These are phyloP conservation scores for Eledona agricola DNA, from an alignment of 2,888 invertebrate species.

Conservation along the genomic window DNA sequence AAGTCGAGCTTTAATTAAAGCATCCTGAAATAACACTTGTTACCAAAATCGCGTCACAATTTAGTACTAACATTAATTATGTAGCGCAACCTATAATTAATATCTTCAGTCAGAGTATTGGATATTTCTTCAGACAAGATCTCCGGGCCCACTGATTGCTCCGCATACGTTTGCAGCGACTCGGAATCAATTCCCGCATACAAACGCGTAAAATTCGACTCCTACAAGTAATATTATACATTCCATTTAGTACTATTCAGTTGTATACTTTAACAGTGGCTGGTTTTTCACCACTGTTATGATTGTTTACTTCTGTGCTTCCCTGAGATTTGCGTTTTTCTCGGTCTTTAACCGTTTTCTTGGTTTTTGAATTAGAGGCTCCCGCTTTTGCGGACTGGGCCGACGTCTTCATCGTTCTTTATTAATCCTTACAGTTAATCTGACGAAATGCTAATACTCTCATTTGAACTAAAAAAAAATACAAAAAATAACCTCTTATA, in stretches of 20 bases:
- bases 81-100: slow-evolving; percentile 59
- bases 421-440: no score
- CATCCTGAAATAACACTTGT: slow-evolving; percentile 52
- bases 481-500: no score
- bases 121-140: slow-evolving; percentile 55
- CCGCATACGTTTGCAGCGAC: slow-evolving; percentile 54
- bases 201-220: slow-evolving; percentile 47
- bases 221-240: slow-evolving; percentile 45
- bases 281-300: slow-evolving; percentile 50
- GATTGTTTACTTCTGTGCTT: slow-evolving; percentile 41
- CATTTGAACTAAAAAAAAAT: no score
- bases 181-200: slow-evolving; percentile 58
- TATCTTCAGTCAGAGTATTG: slow-evolving; percentile 56
- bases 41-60: slow-evolving; percentile 6
- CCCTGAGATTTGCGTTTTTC: slow-evolving; percentile 53
- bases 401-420: slow-evolving; percentile 39
- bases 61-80: slow-evolving; percentile 56
- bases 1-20: slow-evolving; percentile 55
- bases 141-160: slow-evolving; percentile 55
- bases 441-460: no score
- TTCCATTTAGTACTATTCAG: slow-evolving; percentile 4
- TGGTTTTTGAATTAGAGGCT: slow-evolving; percentile 48
- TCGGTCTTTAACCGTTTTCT: slow-evolving; percentile 52
- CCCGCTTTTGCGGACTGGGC: slow-evolving; percentile 27
- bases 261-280: slow-evolving; percentile 52